These are phyloP conservation scores for Muscicapa adusta DNA, from an alignment of 2,113 vertebrate species.

Conservation along the genomic window DNA sequence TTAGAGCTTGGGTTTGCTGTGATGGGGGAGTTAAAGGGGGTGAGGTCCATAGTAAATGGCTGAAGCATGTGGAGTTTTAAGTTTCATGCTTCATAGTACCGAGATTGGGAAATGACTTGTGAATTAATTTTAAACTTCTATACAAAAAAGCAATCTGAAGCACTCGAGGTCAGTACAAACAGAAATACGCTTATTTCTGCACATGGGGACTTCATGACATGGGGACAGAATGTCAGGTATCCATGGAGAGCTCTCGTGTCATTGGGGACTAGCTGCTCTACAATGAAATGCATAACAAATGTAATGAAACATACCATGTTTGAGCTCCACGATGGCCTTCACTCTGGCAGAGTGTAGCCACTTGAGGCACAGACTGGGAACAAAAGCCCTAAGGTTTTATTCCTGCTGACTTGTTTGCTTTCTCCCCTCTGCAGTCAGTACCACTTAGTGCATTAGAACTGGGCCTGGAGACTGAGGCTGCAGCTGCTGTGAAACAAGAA, in stretches of 20 bases:
- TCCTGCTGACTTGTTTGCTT: not conserved
- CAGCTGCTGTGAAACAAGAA: slow-evolving; percentile 75
- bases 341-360: not conserved
- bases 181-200: not conserved
- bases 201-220: not conserved
- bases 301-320: not conserved
- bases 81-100: not conserved
- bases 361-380: not conserved
- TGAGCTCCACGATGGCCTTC: not conserved
- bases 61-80: not conserved
- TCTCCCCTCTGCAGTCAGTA: slow-evolving; percentile 77
- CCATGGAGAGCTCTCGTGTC: not conserved
- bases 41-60: not conserved
- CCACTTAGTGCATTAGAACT: slow-evolving; percentile 86
- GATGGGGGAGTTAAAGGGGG: not conserved
- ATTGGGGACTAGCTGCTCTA: not conserved
- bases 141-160: not conserved
- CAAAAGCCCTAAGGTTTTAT: not conserved
- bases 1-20: not conserved
- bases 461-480: slow-evolving; percentile 79
- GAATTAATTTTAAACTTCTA: not conserved
- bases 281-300: not conserved
- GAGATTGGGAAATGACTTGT: not conserved
- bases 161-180: not conserved
- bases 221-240: not conserved